Evolutionary conservation across 1,140 invertebrate species (phyloP), one percentile per base, ranked within the genome.

Genomic region (Branchinecta lindahli): DNA sequence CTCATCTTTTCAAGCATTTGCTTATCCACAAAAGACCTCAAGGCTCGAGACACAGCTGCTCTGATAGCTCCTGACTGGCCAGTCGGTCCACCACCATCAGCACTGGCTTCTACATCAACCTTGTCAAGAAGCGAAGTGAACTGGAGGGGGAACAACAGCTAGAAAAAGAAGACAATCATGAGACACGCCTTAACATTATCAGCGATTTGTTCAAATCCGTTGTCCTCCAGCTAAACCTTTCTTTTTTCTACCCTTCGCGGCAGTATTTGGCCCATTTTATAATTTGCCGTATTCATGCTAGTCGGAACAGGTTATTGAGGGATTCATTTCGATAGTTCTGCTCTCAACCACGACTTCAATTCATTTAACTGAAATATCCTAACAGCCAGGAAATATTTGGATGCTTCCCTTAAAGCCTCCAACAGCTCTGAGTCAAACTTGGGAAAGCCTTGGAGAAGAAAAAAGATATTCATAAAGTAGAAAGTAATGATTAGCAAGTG

Each of bases 81-180:
- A 46, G 86, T 85, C 45, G 81, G 79, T 8, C 78, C 78, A 67
- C 86, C 87, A 66, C 82, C 82, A 70, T 82, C 82, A 45, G 89
- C 85, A 69, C 83, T 83, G 52, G 87, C 90, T 77, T 89, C 88
- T 18, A 97, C 79, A 81, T 98, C 94, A 45, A 96, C 88, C 78
- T 86, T 81, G 46, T 86, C 83, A 67, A 88, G 75, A 83, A 91
- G 83, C 33, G 84, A 84, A 70, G 85, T 84, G 75, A 96, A 89
- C 73, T 89, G 83, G 66, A 98, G 81, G 7, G 94, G 94, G 77
- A 91, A 94, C 72, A 96, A 78, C 18, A 96, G 74, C 84, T 91
- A 81, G 45, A 80, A 75, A 45, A 46, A 66, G 78, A 85, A 79
- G 72, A 68, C 75, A 52, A 71, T 71, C 45, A 8, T 12, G 8